A percentile compares a stretch with the other conserved stretches of the same genome.
phyloP scores from a whole-genome alignment of 2,113 vertebrate genomes.

The Ophthalmolycus amberensis region DNA sequence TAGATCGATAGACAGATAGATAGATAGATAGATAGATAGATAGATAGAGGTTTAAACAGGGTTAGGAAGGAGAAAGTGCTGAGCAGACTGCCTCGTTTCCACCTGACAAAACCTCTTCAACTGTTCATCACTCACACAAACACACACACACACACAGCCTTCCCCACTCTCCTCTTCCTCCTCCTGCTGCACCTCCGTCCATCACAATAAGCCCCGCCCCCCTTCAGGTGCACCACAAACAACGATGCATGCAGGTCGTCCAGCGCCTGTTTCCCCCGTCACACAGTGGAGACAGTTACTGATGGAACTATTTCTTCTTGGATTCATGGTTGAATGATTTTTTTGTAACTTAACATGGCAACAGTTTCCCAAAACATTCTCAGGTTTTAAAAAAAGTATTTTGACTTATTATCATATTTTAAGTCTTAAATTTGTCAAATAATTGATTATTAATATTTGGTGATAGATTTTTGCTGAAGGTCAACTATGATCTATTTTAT shows the following conservation, averaged over 20 bases:
- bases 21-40: background rate
- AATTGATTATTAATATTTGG: background rate
- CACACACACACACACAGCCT: slow-evolving; percentile 70
- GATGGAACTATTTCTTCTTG: background rate
- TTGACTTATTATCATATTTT: background rate
- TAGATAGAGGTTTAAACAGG: slow-evolving; percentile 9
- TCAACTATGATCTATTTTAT: background rate
- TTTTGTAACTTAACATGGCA: background rate
- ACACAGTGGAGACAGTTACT: background rate
- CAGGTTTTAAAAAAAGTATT: background rate
- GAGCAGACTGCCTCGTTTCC: slow-evolving; percentile 87
- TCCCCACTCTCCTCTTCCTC: background rate
- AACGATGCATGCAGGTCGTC: background rate
- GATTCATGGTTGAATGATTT: background rate
- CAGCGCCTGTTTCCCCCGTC: background rate
- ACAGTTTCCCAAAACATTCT: too few species aligned
- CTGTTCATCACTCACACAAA: slow-evolving; percentile 89
- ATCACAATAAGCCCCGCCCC: slow-evolving; percentile 35
- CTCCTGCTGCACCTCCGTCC: slow-evolving; percentile 3
- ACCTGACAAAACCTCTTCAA: slow-evolving; percentile 92
- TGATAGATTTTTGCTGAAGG: background rate
- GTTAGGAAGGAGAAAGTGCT: slow-evolving; percentile 88
- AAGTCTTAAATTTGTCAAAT: background rate
- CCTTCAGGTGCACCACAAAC: background rate
- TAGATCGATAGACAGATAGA: background rate